Evolutionary conservation across 1,140 invertebrate genomes (phyloP).

Genomic region (Drosophila neocordata): DNA sequence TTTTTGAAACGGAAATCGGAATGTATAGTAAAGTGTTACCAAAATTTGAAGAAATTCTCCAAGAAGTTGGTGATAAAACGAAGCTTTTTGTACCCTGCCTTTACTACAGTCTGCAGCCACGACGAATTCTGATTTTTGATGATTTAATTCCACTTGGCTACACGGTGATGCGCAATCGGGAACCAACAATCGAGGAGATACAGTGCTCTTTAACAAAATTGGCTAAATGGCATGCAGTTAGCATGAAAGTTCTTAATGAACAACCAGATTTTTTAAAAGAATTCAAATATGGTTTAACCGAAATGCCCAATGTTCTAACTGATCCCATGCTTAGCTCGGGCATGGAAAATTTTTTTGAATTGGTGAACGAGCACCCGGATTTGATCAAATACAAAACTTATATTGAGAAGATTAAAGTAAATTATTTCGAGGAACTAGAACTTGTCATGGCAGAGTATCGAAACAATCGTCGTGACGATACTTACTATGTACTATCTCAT

Average conservation of each 20-base stretch:
- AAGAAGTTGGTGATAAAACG: slow-evolving; percentile 33
- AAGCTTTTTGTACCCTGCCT: slow-evolving; percentile 38
- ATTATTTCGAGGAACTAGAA: background rate
- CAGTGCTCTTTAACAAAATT: slow-evolving; percentile 35
- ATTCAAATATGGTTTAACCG: slow-evolving; percentile 43
- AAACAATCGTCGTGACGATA: slow-evolving; percentile 6
- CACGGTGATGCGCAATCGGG: slow-evolving; percentile 44
- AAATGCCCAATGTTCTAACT: slow-evolving; percentile 13
- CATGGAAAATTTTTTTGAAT: slow-evolving; percentile 40
- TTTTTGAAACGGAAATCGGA: slow-evolving; percentile 66
- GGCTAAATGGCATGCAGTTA: slow-evolving; percentile 67
- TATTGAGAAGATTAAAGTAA: slow-evolving; percentile 8
- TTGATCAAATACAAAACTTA: slow-evolving; percentile 2
- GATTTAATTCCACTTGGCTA: slow-evolving; percentile 55
- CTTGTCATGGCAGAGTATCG: slow-evolving; percentile 24
- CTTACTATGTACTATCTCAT: slow-evolving; percentile 52
- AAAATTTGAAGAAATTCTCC: slow-evolving; percentile 57
- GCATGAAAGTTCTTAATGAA: slow-evolving; percentile 52
- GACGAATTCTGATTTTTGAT: slow-evolving; percentile 59
- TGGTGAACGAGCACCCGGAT: slow-evolving; percentile 1
- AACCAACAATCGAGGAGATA: slow-evolving; percentile 37
- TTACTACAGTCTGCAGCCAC: slow-evolving; percentile 53
- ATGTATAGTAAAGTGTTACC: slow-evolving; percentile 67
- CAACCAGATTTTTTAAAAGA: slow-evolving; percentile 39
- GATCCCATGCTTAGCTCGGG: slow-evolving; percentile 46